Percentiles rank a stretch among this genome's conserved stretches.
phyloP scores from a whole-genome alignment of 2,888 invertebrate genomes.

The Nomada hirtipes region DNA sequence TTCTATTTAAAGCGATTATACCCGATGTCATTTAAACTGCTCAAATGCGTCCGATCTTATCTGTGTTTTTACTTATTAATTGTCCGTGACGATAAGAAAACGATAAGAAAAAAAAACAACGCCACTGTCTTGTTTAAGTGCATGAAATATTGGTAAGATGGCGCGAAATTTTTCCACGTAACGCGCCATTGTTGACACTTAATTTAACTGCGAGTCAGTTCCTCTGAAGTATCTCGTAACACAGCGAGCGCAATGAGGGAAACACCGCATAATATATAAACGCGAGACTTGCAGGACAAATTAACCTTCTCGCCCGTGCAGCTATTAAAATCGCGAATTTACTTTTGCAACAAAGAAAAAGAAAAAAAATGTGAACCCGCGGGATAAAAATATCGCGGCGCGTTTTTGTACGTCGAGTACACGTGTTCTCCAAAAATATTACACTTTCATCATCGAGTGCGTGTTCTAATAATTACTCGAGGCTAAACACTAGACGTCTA shows the following conservation, averaged over 20 bases:
- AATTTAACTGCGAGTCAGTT: constrained; percentile 17
- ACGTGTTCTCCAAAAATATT: constrained; percentile 62
- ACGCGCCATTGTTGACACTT: constrained; percentile 49
- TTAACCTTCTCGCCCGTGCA: no score
- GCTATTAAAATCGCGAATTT: neutral
- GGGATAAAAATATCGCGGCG: constrained; percentile 53
- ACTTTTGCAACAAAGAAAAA: constrained; percentile 11
- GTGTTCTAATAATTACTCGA: constrained; percentile 42
- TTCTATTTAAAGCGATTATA: constrained; percentile 22
- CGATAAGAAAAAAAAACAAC: neutral
- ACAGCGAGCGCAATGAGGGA: constrained; percentile 25
- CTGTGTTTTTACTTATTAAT: neutral
- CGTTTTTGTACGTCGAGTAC: constrained; percentile 39
- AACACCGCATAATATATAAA: constrained; percentile 50
- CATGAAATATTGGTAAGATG: constrained; percentile 17
- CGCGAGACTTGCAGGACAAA: neutral
- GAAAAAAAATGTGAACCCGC: constrained; percentile 37
- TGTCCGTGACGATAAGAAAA: neutral
- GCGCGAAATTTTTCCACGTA: constrained; percentile 33
- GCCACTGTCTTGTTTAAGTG: neutral
- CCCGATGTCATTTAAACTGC: neutral
- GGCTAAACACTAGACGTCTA: constrained; percentile 13
- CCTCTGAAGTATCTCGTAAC: constrained; percentile 39
- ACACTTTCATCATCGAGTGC: constrained; percentile 53
- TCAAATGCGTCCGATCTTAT: neutral